Conservation (phyloP, 2,797 vertebrate species). For the Enteromius anoplus region DNA sequence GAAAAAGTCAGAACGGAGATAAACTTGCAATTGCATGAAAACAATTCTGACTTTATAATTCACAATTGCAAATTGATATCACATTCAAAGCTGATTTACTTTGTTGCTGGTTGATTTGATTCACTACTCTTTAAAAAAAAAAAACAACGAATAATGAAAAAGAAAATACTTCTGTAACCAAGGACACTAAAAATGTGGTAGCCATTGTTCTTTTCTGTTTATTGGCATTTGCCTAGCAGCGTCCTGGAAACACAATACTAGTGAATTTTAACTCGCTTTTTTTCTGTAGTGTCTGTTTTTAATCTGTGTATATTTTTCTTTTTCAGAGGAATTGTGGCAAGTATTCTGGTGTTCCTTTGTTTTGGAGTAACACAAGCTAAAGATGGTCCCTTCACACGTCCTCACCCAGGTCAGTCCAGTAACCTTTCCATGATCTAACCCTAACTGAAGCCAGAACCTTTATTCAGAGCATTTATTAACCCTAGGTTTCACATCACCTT, state of each 20-base stretch:
- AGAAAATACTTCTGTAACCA: background rate
- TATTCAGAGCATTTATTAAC: background rate
- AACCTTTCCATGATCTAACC: background rate
- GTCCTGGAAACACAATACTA: background rate
- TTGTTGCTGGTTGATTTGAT: background rate
- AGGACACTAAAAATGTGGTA: background rate
- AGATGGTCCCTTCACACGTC: conserved; percentile 97
- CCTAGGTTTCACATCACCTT: background rate
- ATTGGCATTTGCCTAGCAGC: too few species aligned
- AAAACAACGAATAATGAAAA: background rate
- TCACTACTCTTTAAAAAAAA: too few species aligned
- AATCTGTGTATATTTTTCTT: conserved; percentile 48
- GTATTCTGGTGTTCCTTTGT: conserved; percentile 97
- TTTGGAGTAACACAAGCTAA: conserved; percentile 99
- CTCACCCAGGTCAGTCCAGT: conserved; percentile 90
- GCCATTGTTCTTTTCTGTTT: background rate
- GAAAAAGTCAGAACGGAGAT: too few species aligned
- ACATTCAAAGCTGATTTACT: background rate
- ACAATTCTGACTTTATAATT: background rate
- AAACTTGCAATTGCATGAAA: background rate
- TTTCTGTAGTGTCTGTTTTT: background rate
- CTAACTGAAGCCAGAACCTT: background rate
- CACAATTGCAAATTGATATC: background rate
- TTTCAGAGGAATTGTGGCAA: conserved; percentile 94
- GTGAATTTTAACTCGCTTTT: background rate